Conservation (phyloP, 2,797 vertebrate genomes). For the Meda fulgida region DNA sequence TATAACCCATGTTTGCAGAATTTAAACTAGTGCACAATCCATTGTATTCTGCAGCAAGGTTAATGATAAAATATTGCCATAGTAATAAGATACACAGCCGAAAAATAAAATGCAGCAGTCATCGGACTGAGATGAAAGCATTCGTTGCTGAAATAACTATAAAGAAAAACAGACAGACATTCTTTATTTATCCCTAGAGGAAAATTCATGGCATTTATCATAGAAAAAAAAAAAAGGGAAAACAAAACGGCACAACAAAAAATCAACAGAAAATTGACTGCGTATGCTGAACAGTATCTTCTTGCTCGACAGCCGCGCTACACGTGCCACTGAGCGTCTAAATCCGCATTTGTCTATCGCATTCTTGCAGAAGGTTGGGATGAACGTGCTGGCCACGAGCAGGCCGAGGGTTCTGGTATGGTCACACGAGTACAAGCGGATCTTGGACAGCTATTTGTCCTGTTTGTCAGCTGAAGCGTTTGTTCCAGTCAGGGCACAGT, state of each 20-base stretch:
- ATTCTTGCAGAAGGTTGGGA: not conserved
- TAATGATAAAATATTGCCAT: slow-evolving; percentile 11
- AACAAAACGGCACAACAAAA: slow-evolving; percentile 2
- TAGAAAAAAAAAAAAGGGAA: not conserved
- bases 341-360: slow-evolving; percentile 5
- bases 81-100: not conserved
- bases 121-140: slow-evolving; percentile 24
- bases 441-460: not conserved
- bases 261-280: slow-evolving; percentile 23
- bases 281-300: slow-evolving; percentile 18
- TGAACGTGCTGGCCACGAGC: not conserved
- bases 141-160: slow-evolving; percentile 25
- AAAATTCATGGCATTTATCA: slow-evolving; percentile 14
- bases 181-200: slow-evolving; percentile 37
- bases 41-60: not conserved
- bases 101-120: slow-evolving; percentile 5
- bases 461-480: not conserved
- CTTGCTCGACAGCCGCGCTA: not conserved
- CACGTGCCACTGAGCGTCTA: slow-evolving; percentile 1
- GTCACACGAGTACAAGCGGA: not conserved
- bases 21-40: not conserved
- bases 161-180: slow-evolving; percentile 33
- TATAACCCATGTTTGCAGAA: not conserved
- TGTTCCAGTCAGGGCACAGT: not conserved
- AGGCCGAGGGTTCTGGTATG: slow-evolving; percentile 14